These are phyloP conservation scores for Sylvia atricapilla DNA, from an alignment of 2,113 vertebrate species.

Conservation along the genomic window DNA sequence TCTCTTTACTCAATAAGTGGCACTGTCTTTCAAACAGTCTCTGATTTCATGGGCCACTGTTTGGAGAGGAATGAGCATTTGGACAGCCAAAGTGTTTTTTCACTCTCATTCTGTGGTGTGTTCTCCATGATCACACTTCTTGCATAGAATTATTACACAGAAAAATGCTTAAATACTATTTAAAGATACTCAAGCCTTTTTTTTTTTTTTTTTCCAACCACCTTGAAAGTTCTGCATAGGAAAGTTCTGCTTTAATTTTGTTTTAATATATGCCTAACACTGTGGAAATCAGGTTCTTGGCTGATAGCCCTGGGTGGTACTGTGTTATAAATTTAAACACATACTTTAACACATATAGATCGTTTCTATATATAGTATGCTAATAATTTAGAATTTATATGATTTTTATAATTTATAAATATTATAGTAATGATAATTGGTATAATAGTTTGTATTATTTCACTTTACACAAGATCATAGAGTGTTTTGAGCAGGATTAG, in stretches of 20 bases:
- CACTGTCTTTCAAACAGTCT: conserved; percentile 27
- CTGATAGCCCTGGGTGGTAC: not conserved
- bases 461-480: not conserved
- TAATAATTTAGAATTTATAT: not conserved
- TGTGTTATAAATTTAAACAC: not conserved
- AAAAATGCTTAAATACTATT: not conserved
- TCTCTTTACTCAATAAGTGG: conserved; percentile 52
- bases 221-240: not conserved
- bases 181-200: not conserved
- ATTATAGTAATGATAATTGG: not conserved
- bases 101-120: conserved; percentile 42
- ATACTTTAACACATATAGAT: not conserved
- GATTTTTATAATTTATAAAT: no score
- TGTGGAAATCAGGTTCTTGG: not conserved
- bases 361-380: not conserved
- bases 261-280: not conserved
- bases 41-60: not conserved
- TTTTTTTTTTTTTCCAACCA: not conserved
- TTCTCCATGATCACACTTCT: conserved; percentile 13
- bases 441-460: not conserved
- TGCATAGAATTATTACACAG: conserved; percentile 24
- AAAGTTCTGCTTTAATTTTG: not conserved
- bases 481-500: not conserved
- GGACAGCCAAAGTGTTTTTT: conserved; percentile 35
- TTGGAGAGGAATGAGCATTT: conserved; percentile 38